Evolutionary conservation across 2,888 invertebrate genomes (phyloP).

Genomic region (Mallateleia sp.): DNA sequence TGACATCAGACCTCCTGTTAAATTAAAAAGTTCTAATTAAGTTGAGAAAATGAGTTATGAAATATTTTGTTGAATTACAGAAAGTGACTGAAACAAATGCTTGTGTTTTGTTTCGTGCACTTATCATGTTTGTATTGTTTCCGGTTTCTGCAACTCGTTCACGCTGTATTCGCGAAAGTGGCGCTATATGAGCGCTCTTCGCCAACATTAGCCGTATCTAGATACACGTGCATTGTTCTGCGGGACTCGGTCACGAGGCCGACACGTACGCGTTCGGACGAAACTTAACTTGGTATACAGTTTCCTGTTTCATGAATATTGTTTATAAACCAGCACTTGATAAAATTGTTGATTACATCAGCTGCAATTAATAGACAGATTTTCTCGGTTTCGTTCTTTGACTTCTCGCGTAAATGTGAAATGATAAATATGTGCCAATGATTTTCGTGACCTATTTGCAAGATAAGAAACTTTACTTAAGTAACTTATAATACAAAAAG

Average conservation of each 20-base stretch:
- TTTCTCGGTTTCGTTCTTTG: slow-evolving; percentile 13
- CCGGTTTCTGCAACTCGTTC: slow-evolving; percentile 39
- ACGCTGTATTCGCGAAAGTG: slow-evolving; percentile 40
- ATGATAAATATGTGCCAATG: background rate
- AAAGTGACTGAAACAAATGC: slow-evolving; percentile 34
- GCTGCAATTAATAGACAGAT: slow-evolving; percentile 41
- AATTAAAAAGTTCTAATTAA: background rate
- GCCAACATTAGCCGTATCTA: slow-evolving; percentile 57
- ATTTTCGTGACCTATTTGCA: background rate
- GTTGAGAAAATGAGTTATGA: background rate
- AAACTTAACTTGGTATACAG: slow-evolving; percentile 78
- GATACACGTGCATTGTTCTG: slow-evolving; percentile 62
- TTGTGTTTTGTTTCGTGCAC: slow-evolving; percentile 18
- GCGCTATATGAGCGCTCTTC: slow-evolving; percentile 52
- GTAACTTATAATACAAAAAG: too few species aligned
- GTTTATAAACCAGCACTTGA: slow-evolving; percentile 38
- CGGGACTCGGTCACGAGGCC: slow-evolving; percentile 68
- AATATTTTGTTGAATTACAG: background rate
- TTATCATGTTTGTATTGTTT: slow-evolving; percentile 42
- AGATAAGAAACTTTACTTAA: background rate
- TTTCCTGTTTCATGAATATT: slow-evolving; percentile 79
- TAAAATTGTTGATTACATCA: slow-evolving; percentile 31
- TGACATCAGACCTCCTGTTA: too few species aligned
- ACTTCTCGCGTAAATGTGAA: background rate
- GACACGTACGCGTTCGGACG: slow-evolving; percentile 55